Conservation (phyloP, 2,113 vertebrate species). For the Fukomys damarensis region DNA sequence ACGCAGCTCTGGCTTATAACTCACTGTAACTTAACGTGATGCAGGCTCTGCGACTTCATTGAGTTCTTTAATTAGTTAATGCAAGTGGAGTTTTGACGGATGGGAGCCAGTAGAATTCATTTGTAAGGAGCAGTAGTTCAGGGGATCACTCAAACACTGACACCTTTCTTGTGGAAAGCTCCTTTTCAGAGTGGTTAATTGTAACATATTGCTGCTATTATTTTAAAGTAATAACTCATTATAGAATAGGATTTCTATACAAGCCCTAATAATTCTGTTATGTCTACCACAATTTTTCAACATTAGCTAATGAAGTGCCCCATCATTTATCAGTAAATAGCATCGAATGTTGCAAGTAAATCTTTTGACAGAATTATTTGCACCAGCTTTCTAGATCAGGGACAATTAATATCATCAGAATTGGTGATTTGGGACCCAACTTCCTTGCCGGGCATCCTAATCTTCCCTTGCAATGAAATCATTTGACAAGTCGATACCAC, state of each 20-base stretch:
- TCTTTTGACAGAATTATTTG: slow-evolving; percentile 66
- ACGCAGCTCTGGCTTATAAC: neutral
- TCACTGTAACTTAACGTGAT: neutral
- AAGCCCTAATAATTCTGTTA: slow-evolving; percentile 75
- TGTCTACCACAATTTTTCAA: slow-evolving; percentile 69
- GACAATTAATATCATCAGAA: neutral
- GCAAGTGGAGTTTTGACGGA: slow-evolving; percentile 75
- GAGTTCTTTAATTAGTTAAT: slow-evolving; percentile 72
- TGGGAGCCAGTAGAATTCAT: slow-evolving; percentile 66
- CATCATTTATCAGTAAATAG: slow-evolving; percentile 77
- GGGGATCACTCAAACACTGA: slow-evolving; percentile 67
- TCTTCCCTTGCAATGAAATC: slow-evolving; percentile 46
- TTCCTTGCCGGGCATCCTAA: neutral
- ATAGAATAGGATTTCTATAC: slow-evolving; percentile 71
- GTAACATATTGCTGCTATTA: slow-evolving; percentile 77
- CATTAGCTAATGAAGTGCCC: slow-evolving; percentile 71
- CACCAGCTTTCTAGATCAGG: slow-evolving; percentile 46
- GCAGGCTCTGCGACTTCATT: neutral
- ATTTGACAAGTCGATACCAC: slow-evolving; percentile 52
- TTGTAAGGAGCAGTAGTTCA: slow-evolving; percentile 64
- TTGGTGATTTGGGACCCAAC: neutral
- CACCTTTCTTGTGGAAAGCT: slow-evolving; percentile 67
- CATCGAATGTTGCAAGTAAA: slow-evolving; percentile 54
- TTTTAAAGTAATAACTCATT: slow-evolving; percentile 83
- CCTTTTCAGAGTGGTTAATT: slow-evolving; percentile 72